Evolutionary conservation across 2,888 invertebrate genomes (phyloP).

Genomic region (Rotaria macrura): DNA sequence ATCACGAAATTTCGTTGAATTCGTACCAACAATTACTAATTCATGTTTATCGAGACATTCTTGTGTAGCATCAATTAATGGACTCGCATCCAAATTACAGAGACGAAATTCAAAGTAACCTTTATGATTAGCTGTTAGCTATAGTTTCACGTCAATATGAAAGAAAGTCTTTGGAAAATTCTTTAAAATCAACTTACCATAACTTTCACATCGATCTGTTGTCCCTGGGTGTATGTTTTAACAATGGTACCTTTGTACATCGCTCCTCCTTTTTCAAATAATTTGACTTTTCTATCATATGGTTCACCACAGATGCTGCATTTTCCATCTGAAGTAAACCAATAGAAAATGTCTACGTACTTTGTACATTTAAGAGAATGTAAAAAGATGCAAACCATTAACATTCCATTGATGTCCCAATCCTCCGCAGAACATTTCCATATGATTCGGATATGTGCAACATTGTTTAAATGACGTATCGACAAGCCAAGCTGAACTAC

Average conservation of each 20-base stretch:
- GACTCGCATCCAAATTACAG: constrained; percentile 24
- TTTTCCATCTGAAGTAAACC: constrained; percentile 26
- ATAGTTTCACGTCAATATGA: neutral
- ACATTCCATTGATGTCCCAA: constrained; percentile 19
- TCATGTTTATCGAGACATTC: constrained; percentile 14
- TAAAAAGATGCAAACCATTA: neutral
- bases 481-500: constrained; percentile 33
- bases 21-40: neutral
- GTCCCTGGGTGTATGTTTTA: constrained; percentile 1
- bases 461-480: neutral
- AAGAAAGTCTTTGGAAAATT: neutral
- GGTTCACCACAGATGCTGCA: constrained; percentile 34
- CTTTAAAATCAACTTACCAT: neutral
- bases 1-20: constrained; percentile 1
- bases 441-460: constrained; percentile 24
- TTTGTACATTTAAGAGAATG: no score
- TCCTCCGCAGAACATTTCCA: constrained; percentile 34
- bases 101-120: constrained; percentile 29
- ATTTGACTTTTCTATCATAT: constrained; percentile 22
- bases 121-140: constrained; percentile 28
- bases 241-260: constrained; percentile 21
- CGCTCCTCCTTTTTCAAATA: constrained; percentile 32
- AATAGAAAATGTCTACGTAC: no score
- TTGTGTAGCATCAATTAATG: constrained; percentile 19
- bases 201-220: constrained; percentile 19